Evolutionary conservation across 2,888 invertebrate species (phyloP).

Genomic region (Cyclophora punctaria): DNA sequence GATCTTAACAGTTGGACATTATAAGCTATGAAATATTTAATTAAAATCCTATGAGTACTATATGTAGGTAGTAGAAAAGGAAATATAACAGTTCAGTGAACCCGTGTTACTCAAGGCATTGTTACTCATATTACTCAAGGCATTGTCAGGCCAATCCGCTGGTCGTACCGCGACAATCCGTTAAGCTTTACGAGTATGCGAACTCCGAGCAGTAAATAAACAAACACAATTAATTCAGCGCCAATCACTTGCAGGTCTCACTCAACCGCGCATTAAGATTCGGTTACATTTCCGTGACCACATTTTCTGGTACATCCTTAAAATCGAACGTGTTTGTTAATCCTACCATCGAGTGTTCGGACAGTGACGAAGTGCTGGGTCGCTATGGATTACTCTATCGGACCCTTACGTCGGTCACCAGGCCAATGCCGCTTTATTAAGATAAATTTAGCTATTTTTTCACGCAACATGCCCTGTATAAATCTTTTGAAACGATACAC

Average conservation of each 20-base stretch:
- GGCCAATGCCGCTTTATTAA: conserved; percentile 44
- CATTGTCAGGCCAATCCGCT: no score
- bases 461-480: conserved; percentile 19
- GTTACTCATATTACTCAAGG: no score
- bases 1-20: no score
- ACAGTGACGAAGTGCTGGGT: conserved; percentile 64
- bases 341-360: conserved; percentile 46
- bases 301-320: conserved; percentile 41
- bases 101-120: no score
- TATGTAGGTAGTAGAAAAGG: no score
- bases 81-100: no score
- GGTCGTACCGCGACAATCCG: no score
- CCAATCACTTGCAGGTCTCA: conserved; percentile 28
- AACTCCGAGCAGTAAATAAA: neutral
- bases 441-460: conserved; percentile 43
- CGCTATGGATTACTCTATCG: conserved; percentile 44
- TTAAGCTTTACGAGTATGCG: no score
- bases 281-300: conserved; percentile 32
- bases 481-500: conserved; percentile 15
- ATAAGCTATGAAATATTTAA: no score
- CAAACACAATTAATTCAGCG: conserved; percentile 11
- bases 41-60: no score
- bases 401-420: conserved; percentile 35
- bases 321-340: conserved; percentile 65
- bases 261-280: conserved; percentile 34